Conservation (phyloP, 1,140 invertebrate species). For the Musca vetustissima region DNA sequence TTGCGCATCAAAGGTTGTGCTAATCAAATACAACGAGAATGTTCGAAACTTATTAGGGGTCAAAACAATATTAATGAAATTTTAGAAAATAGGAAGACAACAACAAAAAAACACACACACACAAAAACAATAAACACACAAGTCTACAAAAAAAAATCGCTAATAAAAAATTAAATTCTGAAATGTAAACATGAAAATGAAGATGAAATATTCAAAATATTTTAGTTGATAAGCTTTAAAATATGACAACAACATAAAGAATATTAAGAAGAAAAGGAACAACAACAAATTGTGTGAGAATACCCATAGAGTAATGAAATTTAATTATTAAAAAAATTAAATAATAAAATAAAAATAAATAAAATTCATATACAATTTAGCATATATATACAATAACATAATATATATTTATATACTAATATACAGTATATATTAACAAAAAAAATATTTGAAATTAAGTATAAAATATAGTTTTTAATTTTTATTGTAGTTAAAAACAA, state of each 20-base stretch:
- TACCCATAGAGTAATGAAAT: too few species aligned
- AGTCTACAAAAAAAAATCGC: neutral
- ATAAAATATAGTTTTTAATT: conserved; percentile 11
- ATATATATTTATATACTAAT: neutral
- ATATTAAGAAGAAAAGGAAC: neutral
- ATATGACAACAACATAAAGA: neutral
- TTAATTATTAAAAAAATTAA: too few species aligned
- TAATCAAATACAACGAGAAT: conserved; percentile 79
- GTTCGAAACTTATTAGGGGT: conserved; percentile 58
- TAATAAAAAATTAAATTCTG: conserved; percentile 8
- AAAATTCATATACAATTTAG: neutral
- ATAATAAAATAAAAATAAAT: neutral
- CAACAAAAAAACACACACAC: neutral
- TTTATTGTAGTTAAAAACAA: conserved; percentile 4
- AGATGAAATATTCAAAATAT: conserved; percentile 11
- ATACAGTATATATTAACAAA: neutral
- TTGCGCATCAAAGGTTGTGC: conserved; percentile 75
- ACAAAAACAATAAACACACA: neutral
- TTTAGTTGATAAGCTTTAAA: conserved; percentile 17
- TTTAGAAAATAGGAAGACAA: conserved; percentile 39
- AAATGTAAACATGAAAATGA: conserved; percentile 5
- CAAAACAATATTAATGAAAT: conserved; percentile 55
- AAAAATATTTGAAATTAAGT: neutral
- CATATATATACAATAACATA: too few species aligned
- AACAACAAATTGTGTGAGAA: neutral